Conservation (phyloP, 2,797 vertebrate species). For the Mergus octosetaceus region DNA sequence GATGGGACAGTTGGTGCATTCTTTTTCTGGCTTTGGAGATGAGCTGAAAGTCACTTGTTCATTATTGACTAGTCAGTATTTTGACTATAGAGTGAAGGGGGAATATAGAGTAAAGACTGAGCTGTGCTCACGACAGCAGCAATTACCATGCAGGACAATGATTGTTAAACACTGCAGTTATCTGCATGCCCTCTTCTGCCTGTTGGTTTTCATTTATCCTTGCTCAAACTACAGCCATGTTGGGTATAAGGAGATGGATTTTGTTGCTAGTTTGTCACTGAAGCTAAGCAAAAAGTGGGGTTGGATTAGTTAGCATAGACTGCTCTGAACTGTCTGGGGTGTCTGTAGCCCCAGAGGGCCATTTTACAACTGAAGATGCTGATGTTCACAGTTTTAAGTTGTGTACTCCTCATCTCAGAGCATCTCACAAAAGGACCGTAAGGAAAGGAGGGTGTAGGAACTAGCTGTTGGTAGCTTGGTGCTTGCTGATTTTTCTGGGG, state of each 20-base stretch:
- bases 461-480: neutral
- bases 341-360: neutral
- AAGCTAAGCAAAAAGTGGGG: neutral
- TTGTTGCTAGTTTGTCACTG: neutral
- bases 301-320: neutral
- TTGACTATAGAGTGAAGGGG: too few species aligned
- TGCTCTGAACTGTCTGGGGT: neutral
- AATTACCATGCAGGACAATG: neutral
- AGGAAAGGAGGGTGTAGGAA: neutral
- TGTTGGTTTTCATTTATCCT: neutral
- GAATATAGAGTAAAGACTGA: neutral
- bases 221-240: rapidly evolving
- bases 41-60: neutral
- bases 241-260: neutral
- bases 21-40: neutral
- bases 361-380: rapidly evolving
- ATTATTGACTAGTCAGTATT: neutral
- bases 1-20: neutral
- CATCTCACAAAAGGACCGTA: neutral
- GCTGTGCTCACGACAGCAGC: neutral
- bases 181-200: rapidly evolving
- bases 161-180: neutral
- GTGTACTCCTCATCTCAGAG: neutral
- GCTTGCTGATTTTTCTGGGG: neutral
- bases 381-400: neutral